These are phyloP conservation scores for Mobula birostris DNA, from an alignment of 2,113 vertebrate species.

Conservation along the genomic window DNA sequence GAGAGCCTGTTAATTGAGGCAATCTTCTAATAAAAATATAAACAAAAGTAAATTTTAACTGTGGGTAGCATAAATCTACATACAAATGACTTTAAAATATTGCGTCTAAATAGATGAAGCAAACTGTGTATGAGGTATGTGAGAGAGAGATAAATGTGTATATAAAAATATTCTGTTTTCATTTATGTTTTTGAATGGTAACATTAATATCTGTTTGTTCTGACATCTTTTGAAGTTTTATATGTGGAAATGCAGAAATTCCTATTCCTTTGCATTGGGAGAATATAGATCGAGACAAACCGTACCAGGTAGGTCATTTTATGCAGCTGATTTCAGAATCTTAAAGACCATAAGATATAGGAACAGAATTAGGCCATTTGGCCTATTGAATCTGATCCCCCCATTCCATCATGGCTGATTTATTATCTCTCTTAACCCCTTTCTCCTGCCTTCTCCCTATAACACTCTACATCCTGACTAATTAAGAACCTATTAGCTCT, in stretches of 20 bases:
- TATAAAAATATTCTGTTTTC: not conserved
- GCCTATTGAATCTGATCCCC: too few species aligned
- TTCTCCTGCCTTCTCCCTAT: too few species aligned
- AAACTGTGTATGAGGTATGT: not conserved
- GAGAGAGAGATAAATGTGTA: not conserved
- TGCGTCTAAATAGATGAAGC: too few species aligned
- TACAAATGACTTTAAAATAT: not conserved
- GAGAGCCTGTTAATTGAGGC: not conserved
- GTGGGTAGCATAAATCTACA: not conserved
- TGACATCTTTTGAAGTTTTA: slow-evolving; percentile 64
- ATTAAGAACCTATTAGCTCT: too few species aligned
- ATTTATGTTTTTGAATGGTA: not conserved
- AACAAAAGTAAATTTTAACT: not conserved
- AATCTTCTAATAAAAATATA: not conserved
- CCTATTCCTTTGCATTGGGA: slow-evolving; percentile 89
- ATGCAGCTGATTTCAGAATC: not conserved
- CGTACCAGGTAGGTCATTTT: slow-evolving; percentile 72
- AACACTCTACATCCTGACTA: too few species aligned
- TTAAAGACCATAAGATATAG: too few species aligned
- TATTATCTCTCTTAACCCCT: too few species aligned
- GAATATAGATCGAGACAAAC: slow-evolving; percentile 78
- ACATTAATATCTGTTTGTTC: slow-evolving; percentile 39
- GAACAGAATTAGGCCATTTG: too few species aligned
- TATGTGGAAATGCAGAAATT: slow-evolving; percentile 86
- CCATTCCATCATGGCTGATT: too few species aligned